A percentile compares a stretch with the other conserved stretches of the same genome.
Evolutionary conservation across 2,797 vertebrate genomes (phyloP).

Genomic region (Rhynchotus rufescens): DNA sequence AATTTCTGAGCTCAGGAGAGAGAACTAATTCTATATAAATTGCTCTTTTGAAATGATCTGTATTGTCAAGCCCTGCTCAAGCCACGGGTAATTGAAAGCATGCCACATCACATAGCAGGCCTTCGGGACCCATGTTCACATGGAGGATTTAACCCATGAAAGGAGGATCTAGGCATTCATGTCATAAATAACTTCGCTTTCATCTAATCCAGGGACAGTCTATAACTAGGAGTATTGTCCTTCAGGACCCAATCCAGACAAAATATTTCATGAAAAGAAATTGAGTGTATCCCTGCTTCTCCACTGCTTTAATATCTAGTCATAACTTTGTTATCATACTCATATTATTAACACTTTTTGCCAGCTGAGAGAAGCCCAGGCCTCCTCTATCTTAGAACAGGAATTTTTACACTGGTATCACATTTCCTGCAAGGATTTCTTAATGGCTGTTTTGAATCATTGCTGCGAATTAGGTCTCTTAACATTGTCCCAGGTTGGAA

Average conservation of each 20-base stretch:
- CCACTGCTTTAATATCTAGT: not conserved
- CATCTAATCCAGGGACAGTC: not conserved
- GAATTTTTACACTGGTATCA: not conserved
- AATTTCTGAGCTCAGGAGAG: fast-evolving
- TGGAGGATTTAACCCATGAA: not conserved
- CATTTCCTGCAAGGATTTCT: not conserved
- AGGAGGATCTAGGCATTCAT: not conserved
- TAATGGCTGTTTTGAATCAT: not conserved
- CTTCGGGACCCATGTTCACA: not conserved
- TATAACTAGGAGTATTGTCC: not conserved
- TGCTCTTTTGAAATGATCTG: not conserved
- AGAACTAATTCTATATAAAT: not conserved
- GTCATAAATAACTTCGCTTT: not conserved
- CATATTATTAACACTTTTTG: not conserved
- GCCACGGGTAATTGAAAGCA: not conserved
- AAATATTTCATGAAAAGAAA: not conserved
- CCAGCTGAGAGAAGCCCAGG: not conserved
- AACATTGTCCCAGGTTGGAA: not conserved
- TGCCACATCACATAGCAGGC: not conserved
- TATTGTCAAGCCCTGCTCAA: not conserved
- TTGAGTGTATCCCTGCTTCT: not conserved
- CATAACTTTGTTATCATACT: not conserved
- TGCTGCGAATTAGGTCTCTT: not conserved
- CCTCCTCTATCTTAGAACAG: not conserved
- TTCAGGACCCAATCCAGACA: not conserved